Percentiles rank a stretch among this genome's conserved stretches.
Conservation (phyloP, 2,113 vertebrate genomes). For the Tetrao urogallus region DNA sequence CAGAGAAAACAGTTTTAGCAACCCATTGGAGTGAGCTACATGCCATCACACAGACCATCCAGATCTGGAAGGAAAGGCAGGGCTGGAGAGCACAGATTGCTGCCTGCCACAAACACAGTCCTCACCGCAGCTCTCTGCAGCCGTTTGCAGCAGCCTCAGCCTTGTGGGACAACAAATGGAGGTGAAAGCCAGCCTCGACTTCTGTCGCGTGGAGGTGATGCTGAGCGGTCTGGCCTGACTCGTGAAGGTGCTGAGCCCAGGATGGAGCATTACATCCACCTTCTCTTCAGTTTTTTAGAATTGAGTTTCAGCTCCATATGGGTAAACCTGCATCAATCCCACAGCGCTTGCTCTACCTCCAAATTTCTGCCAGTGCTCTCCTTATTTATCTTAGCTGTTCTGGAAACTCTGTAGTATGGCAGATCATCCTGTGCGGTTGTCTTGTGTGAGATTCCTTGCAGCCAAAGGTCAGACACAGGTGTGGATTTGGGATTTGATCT, state of each 20-base stretch:
- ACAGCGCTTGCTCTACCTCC: background rate
- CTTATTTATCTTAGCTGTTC: background rate
- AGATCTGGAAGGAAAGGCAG: background rate
- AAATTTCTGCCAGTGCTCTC: background rate
- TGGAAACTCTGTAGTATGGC: background rate
- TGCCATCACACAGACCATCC: background rate
- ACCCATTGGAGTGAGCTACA: rapidly evolving
- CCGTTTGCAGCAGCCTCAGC: background rate
- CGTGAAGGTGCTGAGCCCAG: background rate
- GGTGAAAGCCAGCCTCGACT: background rate
- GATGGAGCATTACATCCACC: background rate
- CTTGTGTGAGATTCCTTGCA: background rate
- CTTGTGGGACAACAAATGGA: background rate
- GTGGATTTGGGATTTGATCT: background rate
- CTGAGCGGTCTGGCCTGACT: background rate
- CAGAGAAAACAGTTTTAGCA: background rate
- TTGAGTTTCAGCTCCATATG: background rate
- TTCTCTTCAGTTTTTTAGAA: rapidly evolving
- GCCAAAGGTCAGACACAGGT: background rate
- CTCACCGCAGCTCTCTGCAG: background rate
- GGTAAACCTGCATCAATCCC: background rate
- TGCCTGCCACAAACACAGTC: background rate
- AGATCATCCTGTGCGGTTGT: background rate
- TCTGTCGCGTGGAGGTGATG: background rate
- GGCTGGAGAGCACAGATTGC: background rate